Evolutionary conservation across 2,797 vertebrate species (phyloP).

Genomic region (Falco cherrug): DNA sequence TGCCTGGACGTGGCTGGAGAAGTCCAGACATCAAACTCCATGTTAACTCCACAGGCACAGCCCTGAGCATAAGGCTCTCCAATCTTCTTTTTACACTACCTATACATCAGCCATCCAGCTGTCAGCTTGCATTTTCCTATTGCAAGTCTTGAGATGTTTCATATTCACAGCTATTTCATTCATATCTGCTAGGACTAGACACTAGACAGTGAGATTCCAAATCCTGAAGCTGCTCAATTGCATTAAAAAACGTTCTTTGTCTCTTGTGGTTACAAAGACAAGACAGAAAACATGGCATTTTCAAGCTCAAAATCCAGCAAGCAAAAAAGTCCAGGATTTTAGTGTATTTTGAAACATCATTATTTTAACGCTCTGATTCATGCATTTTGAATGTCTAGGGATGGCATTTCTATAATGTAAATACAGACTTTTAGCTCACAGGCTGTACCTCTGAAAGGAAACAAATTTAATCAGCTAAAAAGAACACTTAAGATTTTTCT

Average conservation of each 20-base stretch:
- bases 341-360: neutral
- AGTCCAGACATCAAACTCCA: neutral
- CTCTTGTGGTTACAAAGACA: neutral
- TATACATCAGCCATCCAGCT: neutral
- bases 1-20: neutral
- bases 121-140: neutral
- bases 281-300: neutral
- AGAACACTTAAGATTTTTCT: neutral
- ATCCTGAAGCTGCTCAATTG: neutral
- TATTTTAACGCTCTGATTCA: neutral
- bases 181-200: neutral
- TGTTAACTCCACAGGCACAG: neutral
- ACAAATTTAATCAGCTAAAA: neutral
- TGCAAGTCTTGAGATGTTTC: neutral
- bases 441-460: neutral
- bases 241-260: neutral
- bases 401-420: neutral
- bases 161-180: neutral
- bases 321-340: neutral
- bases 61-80: neutral
- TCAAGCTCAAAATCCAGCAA: neutral
- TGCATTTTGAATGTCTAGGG: neutral
- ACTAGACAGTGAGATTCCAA: neutral
- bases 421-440: neutral
- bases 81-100: neutral